These are phyloP conservation scores for Drosophila robusta DNA, from an alignment of 2,888 invertebrate species.

Conservation along the genomic window DNA sequence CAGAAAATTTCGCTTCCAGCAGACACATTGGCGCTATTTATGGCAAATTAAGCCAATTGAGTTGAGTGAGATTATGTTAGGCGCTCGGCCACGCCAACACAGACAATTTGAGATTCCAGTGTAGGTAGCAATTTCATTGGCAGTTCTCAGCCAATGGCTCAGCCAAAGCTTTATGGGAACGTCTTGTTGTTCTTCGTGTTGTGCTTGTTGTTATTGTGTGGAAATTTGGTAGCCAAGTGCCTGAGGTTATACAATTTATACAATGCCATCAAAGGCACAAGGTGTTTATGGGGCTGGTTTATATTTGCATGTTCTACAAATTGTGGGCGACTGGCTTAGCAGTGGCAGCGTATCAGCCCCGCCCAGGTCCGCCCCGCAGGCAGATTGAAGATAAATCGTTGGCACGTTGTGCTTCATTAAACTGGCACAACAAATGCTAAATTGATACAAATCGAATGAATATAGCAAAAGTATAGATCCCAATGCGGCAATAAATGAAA, in stretches of 20 bases:
- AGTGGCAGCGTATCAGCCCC: not conserved
- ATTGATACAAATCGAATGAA: conserved; percentile 69
- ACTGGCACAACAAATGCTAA: conserved; percentile 64
- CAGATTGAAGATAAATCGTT: conserved; percentile 51
- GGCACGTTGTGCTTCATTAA: conserved; percentile 65
- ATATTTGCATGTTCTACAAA: conserved; percentile 65
- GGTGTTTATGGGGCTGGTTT: conserved; percentile 69
- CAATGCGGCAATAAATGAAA: conserved; percentile 56
- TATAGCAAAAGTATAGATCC: conserved; percentile 18
- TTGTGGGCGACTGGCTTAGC: conserved; percentile 21
- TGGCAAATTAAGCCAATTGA: conserved; percentile 80
- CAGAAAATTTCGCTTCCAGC: conserved; percentile 49
- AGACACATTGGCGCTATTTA: conserved; percentile 72
- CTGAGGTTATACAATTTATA: conserved; percentile 60
- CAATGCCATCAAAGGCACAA: conserved; percentile 63
- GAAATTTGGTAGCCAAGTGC: conserved; percentile 44
- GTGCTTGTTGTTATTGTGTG: conserved; percentile 15
- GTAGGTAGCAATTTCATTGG: conserved; percentile 61
- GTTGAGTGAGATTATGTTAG: conserved; percentile 68
- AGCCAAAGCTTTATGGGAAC: conserved; percentile 16
- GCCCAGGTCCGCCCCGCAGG: not conserved
- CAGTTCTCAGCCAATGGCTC: conserved; percentile 29
- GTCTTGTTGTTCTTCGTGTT: not conserved
- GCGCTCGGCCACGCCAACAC: conserved; percentile 25
- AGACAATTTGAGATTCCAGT: conserved; percentile 18